These are phyloP conservation scores for Hypomesus transpacificus DNA, from an alignment of 2,113 vertebrate genomes.

Conservation along the genomic window DNA sequence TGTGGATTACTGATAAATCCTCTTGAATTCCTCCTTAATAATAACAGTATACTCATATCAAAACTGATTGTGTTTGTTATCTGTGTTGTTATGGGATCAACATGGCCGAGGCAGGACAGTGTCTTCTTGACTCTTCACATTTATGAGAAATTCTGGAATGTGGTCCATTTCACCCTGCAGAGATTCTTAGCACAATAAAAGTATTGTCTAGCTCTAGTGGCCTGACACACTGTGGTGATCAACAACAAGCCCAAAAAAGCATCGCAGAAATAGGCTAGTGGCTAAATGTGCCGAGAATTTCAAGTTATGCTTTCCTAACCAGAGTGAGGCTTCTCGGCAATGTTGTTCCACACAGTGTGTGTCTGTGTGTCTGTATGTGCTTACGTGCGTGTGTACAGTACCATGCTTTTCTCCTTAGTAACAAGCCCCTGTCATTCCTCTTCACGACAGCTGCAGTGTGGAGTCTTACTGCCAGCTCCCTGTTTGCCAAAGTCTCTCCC, in stretches of 20 bases:
- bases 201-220: too few species aligned
- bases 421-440: slow-evolving; percentile 36
- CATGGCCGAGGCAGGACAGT: not conserved
- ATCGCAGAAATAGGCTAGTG: too few species aligned
- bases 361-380: slow-evolving; percentile 8
- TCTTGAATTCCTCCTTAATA: slow-evolving; percentile 56
- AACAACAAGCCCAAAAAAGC: too few species aligned
- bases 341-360: not conserved
- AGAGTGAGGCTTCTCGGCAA: not conserved
- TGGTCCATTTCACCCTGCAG: too few species aligned
- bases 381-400: not conserved
- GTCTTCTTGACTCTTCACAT: slow-evolving; percentile 6
- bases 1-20: slow-evolving; percentile 56
- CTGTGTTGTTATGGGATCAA: slow-evolving; percentile 56
- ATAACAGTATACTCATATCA: slow-evolving; percentile 41
- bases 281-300: too few species aligned
- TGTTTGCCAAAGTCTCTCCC: slow-evolving; percentile 48
- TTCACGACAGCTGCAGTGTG: slow-evolving; percentile 62
- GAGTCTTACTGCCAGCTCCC: slow-evolving; percentile 32
- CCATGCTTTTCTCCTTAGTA: slow-evolving; percentile 38
- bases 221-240: too few species aligned
- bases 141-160: not conserved
- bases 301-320: too few species aligned
- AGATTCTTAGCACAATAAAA: too few species aligned
- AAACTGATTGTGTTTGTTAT: slow-evolving; percentile 44